These are phyloP conservation scores for Buceros bicornis DNA, from an alignment of 2,797 vertebrate species.

Conservation along the genomic window DNA sequence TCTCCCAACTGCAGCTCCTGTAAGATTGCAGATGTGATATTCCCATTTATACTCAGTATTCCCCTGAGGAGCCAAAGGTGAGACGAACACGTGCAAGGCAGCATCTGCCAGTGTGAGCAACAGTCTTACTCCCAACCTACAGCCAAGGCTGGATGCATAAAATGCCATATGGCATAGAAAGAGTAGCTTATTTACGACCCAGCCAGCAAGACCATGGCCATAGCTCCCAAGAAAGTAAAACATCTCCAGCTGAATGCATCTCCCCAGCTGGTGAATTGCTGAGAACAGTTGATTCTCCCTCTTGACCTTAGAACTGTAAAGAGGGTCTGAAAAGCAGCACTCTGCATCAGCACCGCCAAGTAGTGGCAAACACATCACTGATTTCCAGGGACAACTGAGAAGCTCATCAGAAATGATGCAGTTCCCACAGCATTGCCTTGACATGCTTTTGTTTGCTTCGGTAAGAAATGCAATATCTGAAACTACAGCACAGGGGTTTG, in stretches of 20 bases:
- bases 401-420: background rate
- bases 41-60: constrained; percentile 83
- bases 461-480: background rate
- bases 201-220: background rate
- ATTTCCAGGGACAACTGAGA: background rate
- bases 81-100: background rate
- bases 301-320: background rate
- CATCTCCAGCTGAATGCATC: background rate
- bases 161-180: background rate
- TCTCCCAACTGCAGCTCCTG: constrained; percentile 87
- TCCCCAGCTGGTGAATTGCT: background rate
- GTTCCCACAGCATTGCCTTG: background rate
- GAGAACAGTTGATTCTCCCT: background rate
- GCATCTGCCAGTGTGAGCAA: background rate
- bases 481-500: background rate
- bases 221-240: background rate
- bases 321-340: background rate
- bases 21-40: constrained; percentile 89
- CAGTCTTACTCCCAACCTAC: background rate
- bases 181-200: background rate
- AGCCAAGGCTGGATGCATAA: background rate
- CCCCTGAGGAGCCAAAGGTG: constrained; percentile 84
- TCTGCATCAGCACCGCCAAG: background rate
- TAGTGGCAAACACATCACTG: background rate
- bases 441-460: background rate